Evolutionary conservation across 2,888 invertebrate species (phyloP), one percentile per base, ranked within the genome.

Genomic region (Thymelicus sylvestris): DNA sequence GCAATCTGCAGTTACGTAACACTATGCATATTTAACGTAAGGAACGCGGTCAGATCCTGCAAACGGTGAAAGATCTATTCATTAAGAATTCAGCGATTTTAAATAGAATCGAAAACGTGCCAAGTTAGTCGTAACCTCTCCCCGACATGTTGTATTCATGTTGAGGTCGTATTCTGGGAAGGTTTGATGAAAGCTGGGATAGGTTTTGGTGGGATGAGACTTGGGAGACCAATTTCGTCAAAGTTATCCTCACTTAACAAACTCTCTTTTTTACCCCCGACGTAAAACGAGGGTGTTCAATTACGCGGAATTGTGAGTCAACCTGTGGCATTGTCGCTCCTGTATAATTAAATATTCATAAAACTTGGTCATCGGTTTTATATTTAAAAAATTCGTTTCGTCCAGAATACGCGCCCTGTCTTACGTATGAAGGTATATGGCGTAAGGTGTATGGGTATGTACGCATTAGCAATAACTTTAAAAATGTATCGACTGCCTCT

Each of bases 41-140:
- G 15, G 62, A n/a, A 3, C 59, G 55, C 62, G 69, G 65, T 67
- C 67, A 70, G 72, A 64, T 67, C 72, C 44, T 70, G 66, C 70
- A 68, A 69, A 61, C 61, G 65, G 66, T 75, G 74, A 77, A 81
- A 79, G 81, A 80, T 77, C 76, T 80, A 74, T 77, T 76, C 80
- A 89, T 91, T 88, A 91, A 89, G 78, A 83, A 90, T 92, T 90
- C 88, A 91, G 74, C 74, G 79, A 81, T 83, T 89, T 89, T 89
- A 90, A 90, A 91, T 90, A 90, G 90, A 87, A 91, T 89, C 88
- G 87, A 89, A 90, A 87, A 88, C 89, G 91, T 90, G 90, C 87
- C 86, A 89, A 86, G 81, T 86, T 81, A 82, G 71, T 79, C 78
- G 79, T 75, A 79, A 77, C 77, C 76, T 73, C 77, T 75, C 76